Base-by-base conservation (phyloP, 1,140 invertebrate genomes). In the Mamestra configurata region DNA sequence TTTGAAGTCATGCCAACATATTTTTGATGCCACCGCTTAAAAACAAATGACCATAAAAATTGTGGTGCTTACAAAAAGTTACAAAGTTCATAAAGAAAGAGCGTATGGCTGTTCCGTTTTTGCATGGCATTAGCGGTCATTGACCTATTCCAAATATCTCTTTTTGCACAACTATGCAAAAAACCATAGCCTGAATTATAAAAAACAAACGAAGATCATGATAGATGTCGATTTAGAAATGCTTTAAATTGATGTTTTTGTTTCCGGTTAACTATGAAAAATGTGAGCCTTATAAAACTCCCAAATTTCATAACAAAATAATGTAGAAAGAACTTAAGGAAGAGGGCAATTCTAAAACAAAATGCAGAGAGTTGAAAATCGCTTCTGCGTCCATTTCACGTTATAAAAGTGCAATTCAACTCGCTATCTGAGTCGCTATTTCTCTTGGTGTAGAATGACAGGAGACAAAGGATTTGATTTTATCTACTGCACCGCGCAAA, bases 401-500 rank as follows among this genome's bases (percentile, higher is more conserved):
- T 53, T 46, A 66, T 66, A 53, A 71, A 71, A 71, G 46, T 71
- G 27, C 49, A 53, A 51, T 71, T 53, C 35, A 35, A 71, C 24
- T 71, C 20, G 46, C 68, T 51, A 71, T 71, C 68, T 31, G 46
- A 71, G 15, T 70, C 40, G 22, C 37, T 70, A 35, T 71, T 53
- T 35, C 46, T 53, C 49, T 51, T 15, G n/a, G 24, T 20, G 8
- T 70, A 22, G 22, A 66, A 43, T 40, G 37, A 68, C 46, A 51
- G 20, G 53, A 35, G 68, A 71, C 68, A 71, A 71, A 71, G 68
- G 46, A 71, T 71, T 53, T 71, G 43, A 70, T 70, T 70, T 70
- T 70, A 70, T 70, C 68, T 35, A 71, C 20, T 35, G 24, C 43
- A 35, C 46, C 27, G 43, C 8, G 46, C 22, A 27, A 24, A 71